Percentiles rank a stretch among this genome's conserved stretches.
These are phyloP conservation scores for Loris lydekkerianus DNA, from an alignment of 2,797 vertebrate genomes.

Conservation along the genomic window DNA sequence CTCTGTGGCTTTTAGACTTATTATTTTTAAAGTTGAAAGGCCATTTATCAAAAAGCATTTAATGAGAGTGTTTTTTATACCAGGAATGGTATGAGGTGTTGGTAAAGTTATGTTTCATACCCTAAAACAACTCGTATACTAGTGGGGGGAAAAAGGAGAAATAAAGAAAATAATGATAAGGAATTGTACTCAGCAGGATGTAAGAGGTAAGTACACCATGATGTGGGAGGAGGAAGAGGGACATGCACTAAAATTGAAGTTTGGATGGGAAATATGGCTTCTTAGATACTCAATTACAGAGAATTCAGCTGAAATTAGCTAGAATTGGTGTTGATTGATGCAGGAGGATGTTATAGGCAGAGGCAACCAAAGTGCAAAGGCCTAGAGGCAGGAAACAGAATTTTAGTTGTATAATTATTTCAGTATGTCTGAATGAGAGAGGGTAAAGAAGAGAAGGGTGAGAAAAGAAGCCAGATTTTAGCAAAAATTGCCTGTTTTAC, in stretches of 20 bases:
- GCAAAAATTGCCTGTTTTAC: not conserved
- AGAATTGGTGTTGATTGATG: not conserved
- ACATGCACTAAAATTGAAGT: not conserved
- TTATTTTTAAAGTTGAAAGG: not conserved
- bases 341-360: not conserved
- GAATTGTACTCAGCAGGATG: not conserved
- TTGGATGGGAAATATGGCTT: not conserved
- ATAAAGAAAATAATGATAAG: not conserved
- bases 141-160: not conserved
- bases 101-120: not conserved
- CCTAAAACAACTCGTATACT: not conserved
- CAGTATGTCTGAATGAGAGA: not conserved
- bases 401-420: not conserved
- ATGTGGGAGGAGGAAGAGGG: not conserved
- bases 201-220: not conserved
- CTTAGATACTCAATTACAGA: not conserved
- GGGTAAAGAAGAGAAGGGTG: not conserved
- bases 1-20: not conserved
- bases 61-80: not conserved
- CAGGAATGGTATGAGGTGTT: not conserved
- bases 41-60: constrained; percentile 20
- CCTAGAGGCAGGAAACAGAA: not conserved
- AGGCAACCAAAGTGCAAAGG: not conserved
- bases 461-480: not conserved
- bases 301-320: not conserved